These are phyloP conservation scores for Girardia tigrina DNA, from an alignment of 2,888 invertebrate genomes.

Conservation along the genomic window DNA sequence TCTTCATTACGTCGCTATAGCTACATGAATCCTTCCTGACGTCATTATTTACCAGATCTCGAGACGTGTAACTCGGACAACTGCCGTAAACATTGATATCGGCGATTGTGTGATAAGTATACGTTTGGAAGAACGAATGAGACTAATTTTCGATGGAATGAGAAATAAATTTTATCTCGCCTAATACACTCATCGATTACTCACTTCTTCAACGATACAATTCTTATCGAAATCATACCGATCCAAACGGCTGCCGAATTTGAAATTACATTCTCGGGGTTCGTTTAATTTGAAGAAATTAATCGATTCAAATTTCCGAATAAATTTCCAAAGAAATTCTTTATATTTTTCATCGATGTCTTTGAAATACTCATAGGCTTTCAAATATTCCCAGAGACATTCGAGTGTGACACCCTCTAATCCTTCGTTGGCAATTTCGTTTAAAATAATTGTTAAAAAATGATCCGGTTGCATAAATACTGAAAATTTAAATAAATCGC, in stretches of 20 bases:
- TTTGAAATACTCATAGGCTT: background rate
- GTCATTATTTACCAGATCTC: background rate
- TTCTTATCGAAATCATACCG: background rate
- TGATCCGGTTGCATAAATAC: background rate
- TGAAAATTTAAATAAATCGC: background rate
- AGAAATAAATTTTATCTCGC: background rate
- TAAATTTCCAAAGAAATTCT: background rate
- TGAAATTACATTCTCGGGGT: background rate
- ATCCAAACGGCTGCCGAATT: background rate
- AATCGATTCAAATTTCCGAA: background rate
- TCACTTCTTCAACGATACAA: background rate
- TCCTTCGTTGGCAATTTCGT: background rate
- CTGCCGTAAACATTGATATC: background rate
- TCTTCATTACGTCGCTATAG: background rate
- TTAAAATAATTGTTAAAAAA: background rate
- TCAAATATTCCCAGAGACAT: background rate
- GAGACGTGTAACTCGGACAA: background rate
- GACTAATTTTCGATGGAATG: background rate
- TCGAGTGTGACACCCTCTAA: background rate
- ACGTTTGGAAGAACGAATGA: background rate
- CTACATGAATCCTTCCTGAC: background rate
- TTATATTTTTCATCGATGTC: background rate
- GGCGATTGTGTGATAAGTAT: background rate
- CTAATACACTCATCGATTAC: background rate
- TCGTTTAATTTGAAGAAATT: background rate